phyloP scores from a whole-genome alignment of 2,888 invertebrate species.

The Crossocerus cetratus region DNA sequence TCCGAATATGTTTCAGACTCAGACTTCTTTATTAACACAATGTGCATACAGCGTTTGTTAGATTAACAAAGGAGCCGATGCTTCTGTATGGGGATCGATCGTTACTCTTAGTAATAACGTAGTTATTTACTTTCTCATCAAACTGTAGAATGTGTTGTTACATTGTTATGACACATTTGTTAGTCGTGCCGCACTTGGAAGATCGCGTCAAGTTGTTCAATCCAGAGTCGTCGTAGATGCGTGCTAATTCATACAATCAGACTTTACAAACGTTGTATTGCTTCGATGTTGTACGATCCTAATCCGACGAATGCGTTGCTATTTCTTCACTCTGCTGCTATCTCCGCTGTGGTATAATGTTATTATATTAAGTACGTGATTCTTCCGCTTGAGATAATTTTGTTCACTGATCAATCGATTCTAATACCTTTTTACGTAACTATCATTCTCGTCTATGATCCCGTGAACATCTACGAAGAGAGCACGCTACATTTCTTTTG shows the following conservation, averaged over 20 bases:
- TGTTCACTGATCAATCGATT: too few species aligned
- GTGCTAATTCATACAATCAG: conserved; percentile 19
- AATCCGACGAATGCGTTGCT: conserved; percentile 1
- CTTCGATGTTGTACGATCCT: conserved; percentile 27
- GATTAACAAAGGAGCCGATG: conserved; percentile 53
- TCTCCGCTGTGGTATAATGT: too few species aligned
- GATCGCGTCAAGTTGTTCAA: conserved; percentile 53
- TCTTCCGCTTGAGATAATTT: too few species aligned
- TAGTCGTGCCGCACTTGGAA: conserved; percentile 15
- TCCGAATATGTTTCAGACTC: conserved; percentile 43
- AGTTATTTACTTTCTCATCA: conserved; percentile 51
- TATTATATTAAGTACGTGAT: too few species aligned
- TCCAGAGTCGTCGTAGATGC: conserved; percentile 12
- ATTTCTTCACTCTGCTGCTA: neutral
- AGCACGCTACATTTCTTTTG: neutral
- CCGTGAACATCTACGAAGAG: neutral
- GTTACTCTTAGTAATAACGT: conserved; percentile 45
- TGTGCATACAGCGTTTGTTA: conserved; percentile 57
- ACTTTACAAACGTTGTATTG: conserved; percentile 29
- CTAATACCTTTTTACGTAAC: too few species aligned
- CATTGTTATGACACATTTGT: conserved; percentile 16
- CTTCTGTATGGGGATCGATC: conserved; percentile 41
- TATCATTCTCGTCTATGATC: too few species aligned
- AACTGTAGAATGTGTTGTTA: conserved; percentile 21
- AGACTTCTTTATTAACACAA: conserved; percentile 59